A percentile compares a stretch with the other conserved stretches of the same genome.
Conservation (phyloP, 2,113 vertebrate genomes). For the Bostrychus sinensis region DNA sequence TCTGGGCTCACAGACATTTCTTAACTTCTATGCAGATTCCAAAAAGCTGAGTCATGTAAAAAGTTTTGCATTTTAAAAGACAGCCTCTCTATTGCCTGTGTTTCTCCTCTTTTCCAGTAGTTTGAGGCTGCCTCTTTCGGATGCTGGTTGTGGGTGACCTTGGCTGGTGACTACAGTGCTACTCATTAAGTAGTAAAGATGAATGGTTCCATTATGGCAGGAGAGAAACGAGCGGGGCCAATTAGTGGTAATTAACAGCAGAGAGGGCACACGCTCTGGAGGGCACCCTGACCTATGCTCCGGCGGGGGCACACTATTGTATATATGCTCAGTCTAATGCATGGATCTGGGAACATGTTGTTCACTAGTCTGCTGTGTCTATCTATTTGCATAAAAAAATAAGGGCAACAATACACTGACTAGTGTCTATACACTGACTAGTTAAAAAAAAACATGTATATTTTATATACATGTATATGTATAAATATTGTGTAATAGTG, state of each 20-base stretch:
- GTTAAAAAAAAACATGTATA: no score
- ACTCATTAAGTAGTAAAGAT: slow-evolving; percentile 82
- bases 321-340: slow-evolving; percentile 14
- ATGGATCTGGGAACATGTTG: background rate
- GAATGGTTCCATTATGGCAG: slow-evolving; percentile 80
- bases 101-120: slow-evolving; percentile 27
- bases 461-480: no score
- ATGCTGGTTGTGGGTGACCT: slow-evolving; percentile 70
- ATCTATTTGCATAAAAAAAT: background rate
- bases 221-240: slow-evolving; percentile 69
- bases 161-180: slow-evolving; percentile 73
- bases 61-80: slow-evolving; percentile 39
- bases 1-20: slow-evolving; percentile 53
- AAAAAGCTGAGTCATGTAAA: slow-evolving; percentile 48
- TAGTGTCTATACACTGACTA: no score
- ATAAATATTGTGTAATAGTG: background rate
- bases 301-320: slow-evolving; percentile 48
- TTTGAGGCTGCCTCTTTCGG: slow-evolving; percentile 48
- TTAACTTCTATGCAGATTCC: slow-evolving; percentile 35
- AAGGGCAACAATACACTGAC: background rate
- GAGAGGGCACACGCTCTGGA: slow-evolving; percentile 69
- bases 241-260: slow-evolving; percentile 81
- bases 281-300: slow-evolving; percentile 68
- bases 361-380: background rate
- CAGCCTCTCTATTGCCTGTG: slow-evolving; percentile 9